Conservation (phyloP, 1,140 invertebrate genomes). For the Meloidogyne exigua region DNA sequence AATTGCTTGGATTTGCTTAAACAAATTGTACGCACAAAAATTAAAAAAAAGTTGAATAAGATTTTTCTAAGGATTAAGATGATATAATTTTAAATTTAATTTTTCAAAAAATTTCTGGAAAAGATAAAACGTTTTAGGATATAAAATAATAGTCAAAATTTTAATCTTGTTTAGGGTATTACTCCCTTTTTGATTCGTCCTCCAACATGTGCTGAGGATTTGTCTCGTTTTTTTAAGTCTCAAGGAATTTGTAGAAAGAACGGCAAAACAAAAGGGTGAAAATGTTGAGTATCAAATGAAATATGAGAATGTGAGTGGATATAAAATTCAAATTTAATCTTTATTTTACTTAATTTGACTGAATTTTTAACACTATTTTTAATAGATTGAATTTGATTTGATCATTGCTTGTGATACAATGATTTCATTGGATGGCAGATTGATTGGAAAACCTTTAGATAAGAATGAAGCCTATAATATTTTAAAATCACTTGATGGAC, state of each 20-base stretch:
- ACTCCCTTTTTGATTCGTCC: slow-evolving; percentile 49
- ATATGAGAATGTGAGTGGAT: slow-evolving; percentile 3
- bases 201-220: slow-evolving; percentile 55
- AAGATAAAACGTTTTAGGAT: neutral
- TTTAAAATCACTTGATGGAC: slow-evolving; percentile 75
- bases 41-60: neutral
- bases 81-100: too few relatives aligned
- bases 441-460: slow-evolving; percentile 86
- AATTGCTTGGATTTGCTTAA: slow-evolving; percentile 55
- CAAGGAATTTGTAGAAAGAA: slow-evolving; percentile 78
- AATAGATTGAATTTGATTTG: slow-evolving; percentile 69
- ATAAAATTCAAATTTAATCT: neutral
- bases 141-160: neutral
- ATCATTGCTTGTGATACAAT: slow-evolving; percentile 88
- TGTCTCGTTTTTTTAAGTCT: slow-evolving; percentile 56
- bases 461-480: slow-evolving; percentile 76
- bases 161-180: slow-evolving; percentile 46
- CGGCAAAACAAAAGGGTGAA: slow-evolving; percentile 78
- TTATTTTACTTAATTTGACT: neutral
- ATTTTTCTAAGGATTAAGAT: too few relatives aligned
- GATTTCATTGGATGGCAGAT: slow-evolving; percentile 74
- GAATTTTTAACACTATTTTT: slow-evolving; percentile 52
- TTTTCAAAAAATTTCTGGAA: too few relatives aligned
- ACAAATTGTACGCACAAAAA: slow-evolving; percentile 46
- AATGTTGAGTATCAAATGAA: slow-evolving; percentile 75